A percentile compares a stretch with the other conserved stretches of the same genome.
Evolutionary conservation across 1,140 invertebrate genomes (phyloP).

Genomic region (Potamilus streckersoni): DNA sequence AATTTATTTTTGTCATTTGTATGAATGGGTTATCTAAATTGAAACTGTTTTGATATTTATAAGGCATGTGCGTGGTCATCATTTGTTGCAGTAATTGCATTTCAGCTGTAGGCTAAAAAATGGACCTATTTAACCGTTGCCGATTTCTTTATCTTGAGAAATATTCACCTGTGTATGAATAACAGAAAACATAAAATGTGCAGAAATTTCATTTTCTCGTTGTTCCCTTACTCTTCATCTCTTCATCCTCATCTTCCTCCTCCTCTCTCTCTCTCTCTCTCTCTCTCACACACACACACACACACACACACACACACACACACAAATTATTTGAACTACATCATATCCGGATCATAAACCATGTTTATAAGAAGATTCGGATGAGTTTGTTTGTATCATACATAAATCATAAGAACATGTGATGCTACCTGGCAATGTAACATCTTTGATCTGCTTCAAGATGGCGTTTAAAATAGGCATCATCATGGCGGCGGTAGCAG

Average conservation of each 20-base stretch:
- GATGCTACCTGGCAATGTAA: not conserved
- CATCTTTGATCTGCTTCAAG: slow-evolving; percentile 35
- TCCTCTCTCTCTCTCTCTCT: not conserved
- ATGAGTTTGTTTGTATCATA: not conserved
- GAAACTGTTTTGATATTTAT: not conserved
- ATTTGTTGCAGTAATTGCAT: not conserved
- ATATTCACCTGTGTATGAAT: not conserved
- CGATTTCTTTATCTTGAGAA: not conserved
- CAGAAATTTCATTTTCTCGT: too few relatives aligned
- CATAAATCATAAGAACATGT: not conserved
- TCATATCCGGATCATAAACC: not conserved
- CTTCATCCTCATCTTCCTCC: too few relatives aligned
- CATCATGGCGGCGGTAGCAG: slow-evolving; percentile 68
- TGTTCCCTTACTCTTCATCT: not conserved
- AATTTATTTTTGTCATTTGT: too few relatives aligned
- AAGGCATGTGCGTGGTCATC: not conserved
- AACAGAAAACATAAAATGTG: too few relatives aligned
- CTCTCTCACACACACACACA: not conserved
- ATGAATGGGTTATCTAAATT: too few relatives aligned
- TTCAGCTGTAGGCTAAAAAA: not conserved
- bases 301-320: not conserved
- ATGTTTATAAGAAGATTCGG: not conserved
- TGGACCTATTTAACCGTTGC: not conserved
- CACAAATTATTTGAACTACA: not conserved
- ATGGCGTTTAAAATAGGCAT: slow-evolving; percentile 64